phyloP scores from a whole-genome alignment of 2,888 invertebrate genomes.

The Magallana nippona region DNA sequence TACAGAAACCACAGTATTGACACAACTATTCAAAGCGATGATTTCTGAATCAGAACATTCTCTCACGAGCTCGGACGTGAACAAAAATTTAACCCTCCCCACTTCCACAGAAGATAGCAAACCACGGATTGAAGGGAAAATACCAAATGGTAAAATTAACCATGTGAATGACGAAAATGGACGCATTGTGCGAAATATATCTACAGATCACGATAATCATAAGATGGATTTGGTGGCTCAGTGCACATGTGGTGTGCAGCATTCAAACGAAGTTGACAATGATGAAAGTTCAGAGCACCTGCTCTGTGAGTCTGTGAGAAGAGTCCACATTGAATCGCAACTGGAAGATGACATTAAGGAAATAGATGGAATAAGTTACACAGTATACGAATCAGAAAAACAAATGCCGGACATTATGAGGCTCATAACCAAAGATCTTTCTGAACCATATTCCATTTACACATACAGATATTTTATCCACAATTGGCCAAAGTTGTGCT shows the following conservation, averaged over 20 bases:
- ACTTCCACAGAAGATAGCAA: neutral
- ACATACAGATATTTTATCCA: constrained; percentile 99
- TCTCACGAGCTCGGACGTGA: constrained; percentile 4
- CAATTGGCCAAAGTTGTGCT: constrained; percentile 99
- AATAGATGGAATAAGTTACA: constrained; percentile 76
- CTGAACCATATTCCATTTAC: constrained; percentile 99
- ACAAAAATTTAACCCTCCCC: constrained; percentile 16
- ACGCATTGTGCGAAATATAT: constrained; percentile 50
- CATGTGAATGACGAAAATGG: constrained; percentile 65
- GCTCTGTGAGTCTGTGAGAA: constrained; percentile 45
- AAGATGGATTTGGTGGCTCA: constrained; percentile 23
- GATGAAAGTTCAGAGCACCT: constrained; percentile 46
- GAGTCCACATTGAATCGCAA: constrained; percentile 32
- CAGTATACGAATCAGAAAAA: constrained; percentile 92
- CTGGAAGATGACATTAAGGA: constrained; percentile 24
- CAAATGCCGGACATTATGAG: constrained; percentile 99
- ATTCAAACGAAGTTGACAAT: constrained; percentile 34
- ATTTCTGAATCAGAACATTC: constrained; percentile 2
- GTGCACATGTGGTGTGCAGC: constrained; percentile 39
- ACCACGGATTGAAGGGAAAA: constrained; percentile 44
- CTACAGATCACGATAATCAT: constrained; percentile 29
- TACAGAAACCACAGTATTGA: neutral
- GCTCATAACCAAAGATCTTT: constrained; percentile 98
- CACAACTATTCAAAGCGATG: neutral
- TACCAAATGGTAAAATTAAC: constrained; percentile 62